These are phyloP conservation scores for Empidonax alnorum DNA, from an alignment of 2,113 vertebrate genomes.

Conservation along the genomic window DNA sequence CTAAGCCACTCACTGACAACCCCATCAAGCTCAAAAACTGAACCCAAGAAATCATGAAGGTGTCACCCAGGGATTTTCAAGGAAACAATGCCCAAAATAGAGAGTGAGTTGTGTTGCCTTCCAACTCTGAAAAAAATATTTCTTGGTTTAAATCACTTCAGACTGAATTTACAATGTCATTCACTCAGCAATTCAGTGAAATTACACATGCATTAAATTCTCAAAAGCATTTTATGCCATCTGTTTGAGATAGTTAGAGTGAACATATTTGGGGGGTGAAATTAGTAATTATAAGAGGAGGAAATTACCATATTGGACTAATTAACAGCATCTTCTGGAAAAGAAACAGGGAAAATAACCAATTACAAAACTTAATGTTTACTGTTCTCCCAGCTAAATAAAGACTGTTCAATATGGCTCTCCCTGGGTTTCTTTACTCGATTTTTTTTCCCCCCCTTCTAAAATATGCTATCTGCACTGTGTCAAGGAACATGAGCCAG, in stretches of 20 bases:
- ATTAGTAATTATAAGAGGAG: conserved; percentile 22
- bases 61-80: neutral
- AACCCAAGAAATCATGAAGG: neutral
- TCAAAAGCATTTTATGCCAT: conserved; percentile 47
- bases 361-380: conserved; percentile 29
- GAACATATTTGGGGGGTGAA: conserved; percentile 34
- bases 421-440: neutral
- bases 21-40: neutral
- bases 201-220: conserved; percentile 17
- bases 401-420: conserved; percentile 19
- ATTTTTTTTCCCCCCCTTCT: neutral
- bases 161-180: conserved; percentile 19
- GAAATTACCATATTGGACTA: conserved; percentile 61
- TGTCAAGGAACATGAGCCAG: neutral
- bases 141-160: neutral
- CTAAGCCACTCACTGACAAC: neutral
- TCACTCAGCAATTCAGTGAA: conserved; percentile 23
- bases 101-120: neutral
- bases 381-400: conserved; percentile 50
- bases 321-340: conserved; percentile 56
- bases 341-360: conserved; percentile 30
- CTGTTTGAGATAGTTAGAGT: conserved; percentile 20
- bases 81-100: neutral
- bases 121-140: neutral
- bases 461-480: neutral